These are phyloP conservation scores for Ferdinandea cuprea DNA, from an alignment of 2,888 invertebrate genomes.

Conservation along the genomic window DNA sequence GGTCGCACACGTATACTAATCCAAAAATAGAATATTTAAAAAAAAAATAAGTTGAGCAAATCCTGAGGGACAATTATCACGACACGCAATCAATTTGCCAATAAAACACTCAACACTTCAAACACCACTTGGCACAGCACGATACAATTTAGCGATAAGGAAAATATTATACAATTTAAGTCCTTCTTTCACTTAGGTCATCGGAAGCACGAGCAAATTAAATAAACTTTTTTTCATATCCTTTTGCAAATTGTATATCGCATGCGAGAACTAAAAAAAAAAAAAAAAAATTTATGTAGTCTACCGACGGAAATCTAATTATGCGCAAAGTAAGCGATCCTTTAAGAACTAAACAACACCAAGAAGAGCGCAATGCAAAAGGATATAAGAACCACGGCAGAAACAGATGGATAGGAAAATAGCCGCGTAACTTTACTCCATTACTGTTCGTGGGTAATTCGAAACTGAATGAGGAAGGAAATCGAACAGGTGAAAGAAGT, in stretches of 20 bases:
- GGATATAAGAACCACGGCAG: conserved; percentile 24
- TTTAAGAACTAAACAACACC: not conserved
- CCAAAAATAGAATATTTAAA: conserved; percentile 26
- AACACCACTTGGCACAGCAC: conserved; percentile 32
- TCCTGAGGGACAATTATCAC: conserved; percentile 37
- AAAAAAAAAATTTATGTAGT: too few relatives aligned
- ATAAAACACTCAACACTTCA: conserved; percentile 42
- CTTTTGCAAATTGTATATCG: not conserved
- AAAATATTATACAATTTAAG: too few relatives aligned
- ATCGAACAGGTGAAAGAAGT: conserved; percentile 66
- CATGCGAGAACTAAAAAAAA: too few relatives aligned
- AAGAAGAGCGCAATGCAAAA: conserved; percentile 3
- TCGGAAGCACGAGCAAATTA: conserved; percentile 6
- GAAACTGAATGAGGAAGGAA: conserved; percentile 63
- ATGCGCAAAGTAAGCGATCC: conserved; percentile 14
- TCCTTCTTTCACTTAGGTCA: conserved; percentile 39
- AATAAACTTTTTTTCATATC: conserved; percentile 2
- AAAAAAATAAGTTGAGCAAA: not conserved
- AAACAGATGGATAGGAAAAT: conserved; percentile 22
- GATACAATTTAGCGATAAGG: conserved; percentile 25
- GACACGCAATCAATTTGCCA: conserved; percentile 64
- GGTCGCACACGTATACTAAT: conserved; percentile 11
- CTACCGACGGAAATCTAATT: conserved; percentile 16
- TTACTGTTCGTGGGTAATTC: conserved; percentile 52
- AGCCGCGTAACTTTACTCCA: conserved; percentile 42